Base-by-base conservation (phyloP, 2,888 invertebrate genomes). In the Chironomus tentans region DNA sequence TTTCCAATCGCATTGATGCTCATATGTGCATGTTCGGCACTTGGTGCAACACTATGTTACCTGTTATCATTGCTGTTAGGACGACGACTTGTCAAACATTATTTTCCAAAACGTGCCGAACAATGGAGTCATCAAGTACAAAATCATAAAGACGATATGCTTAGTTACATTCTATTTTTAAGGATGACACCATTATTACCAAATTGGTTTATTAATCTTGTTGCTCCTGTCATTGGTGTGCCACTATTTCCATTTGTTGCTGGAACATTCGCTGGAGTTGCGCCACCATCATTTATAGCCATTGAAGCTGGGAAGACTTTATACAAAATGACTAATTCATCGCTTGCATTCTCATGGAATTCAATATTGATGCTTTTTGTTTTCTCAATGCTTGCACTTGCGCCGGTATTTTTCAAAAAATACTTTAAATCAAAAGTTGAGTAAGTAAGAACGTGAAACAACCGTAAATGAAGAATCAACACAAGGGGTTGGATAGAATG, bases 201-300 rank as follows among this genome's bases (percentile, higher is more conserved):
- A 6, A 99, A 99, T 84, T 99, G 99, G 99, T 98, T 99, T 83
- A 98, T 98, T 79, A 98, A 98, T 85, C 88, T 99, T 82, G 91
- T 95, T 0, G 94, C 98, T 78, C 99, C 99, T 61, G 94, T 99
- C 50, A 93, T 99, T 80, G 96, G 97, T 79, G 98, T 99, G 50
- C 97, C 98, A 0, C 84, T 98, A 77, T 81, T 89, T 78, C 95
- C 95, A 77, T 99, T 99, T 85, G 95, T 94, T 78, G 82, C 96
- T 77, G 99, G 99, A 78, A 99, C 99, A 77, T 98, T 99, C 84
- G 87, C 98, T 78, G 74, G 95, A 78, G 97, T 97, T 12, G 97
- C 95, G 0, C 98, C 98, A 68, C 98, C 98, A 4, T 97, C 98
- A 0, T 94, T 99, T 83, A 91, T 99, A 28, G 97, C 97, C 12